Conservation (phyloP, 1,140 invertebrate genomes). For the Cotesia typhae region DNA sequence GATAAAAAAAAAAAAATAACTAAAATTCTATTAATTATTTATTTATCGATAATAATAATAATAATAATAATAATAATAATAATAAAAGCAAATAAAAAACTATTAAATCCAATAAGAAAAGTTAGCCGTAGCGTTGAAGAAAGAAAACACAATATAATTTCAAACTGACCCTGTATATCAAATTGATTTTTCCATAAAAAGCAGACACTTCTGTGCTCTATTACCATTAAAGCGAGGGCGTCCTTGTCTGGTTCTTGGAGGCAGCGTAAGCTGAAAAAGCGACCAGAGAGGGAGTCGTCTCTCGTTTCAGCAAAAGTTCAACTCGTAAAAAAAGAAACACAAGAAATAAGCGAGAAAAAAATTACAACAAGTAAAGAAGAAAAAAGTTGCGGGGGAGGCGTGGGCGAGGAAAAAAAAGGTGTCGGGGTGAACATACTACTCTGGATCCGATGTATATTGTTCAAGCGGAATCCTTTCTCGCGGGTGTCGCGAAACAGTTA, state of each 20-base stretch:
- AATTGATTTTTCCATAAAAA: conserved; percentile 23
- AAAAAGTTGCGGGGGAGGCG: neutral
- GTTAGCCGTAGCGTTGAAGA: conserved; percentile 14
- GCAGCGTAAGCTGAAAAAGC: no score
- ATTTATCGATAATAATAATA: no score
- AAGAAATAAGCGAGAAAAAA: conserved; percentile 7
- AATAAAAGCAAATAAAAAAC: neutral
- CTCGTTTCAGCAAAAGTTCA: conserved; percentile 1
- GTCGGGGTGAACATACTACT: no score
- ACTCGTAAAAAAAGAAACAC: conserved; percentile 4
- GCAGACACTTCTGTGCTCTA: conserved; percentile 13
- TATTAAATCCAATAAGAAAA: conserved; percentile 23
- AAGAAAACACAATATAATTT: neutral
- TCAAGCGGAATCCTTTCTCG: conserved; percentile 24
- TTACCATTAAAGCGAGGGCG: conserved; percentile 19
- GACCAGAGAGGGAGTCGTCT: neutral
- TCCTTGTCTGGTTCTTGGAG: neutral
- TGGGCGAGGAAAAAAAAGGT: neutral
- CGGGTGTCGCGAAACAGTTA: conserved; percentile 23
- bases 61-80: no score
- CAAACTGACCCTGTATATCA: neutral
- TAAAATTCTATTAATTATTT: no score
- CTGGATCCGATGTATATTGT: conserved; percentile 11
- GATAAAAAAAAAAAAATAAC: no score
- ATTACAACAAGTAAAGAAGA: neutral